phyloP scores from a whole-genome alignment of 35 echinoderm and acorn worm genomes.

The Apostichopus parvimensis region DNA sequence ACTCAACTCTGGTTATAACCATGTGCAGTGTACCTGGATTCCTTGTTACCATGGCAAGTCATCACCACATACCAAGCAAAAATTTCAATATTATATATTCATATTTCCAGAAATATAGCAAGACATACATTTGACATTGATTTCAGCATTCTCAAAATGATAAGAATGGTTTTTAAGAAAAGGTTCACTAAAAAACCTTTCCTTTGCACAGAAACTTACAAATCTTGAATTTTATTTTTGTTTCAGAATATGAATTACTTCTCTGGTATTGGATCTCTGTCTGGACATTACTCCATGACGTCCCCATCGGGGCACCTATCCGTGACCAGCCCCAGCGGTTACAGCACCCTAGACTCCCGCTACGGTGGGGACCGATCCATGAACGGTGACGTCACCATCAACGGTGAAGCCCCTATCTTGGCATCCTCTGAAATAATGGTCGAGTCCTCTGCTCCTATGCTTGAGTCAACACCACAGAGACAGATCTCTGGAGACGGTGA shows the following conservation, averaged over 20 bases:
- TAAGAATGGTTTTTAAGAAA: background rate
- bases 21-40: no score
- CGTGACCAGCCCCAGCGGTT: conserved; percentile 75
- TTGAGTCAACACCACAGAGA: conserved; percentile 29
- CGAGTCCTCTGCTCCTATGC: conserved; percentile 43
- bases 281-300: conserved; percentile 70
- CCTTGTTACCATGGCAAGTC: no score
- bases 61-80: no score
- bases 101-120: background rate
- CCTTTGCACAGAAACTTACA: no score
- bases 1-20: no score
- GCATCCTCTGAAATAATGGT: conserved; percentile 37
- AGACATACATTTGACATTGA: background rate
- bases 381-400: conserved; percentile 54
- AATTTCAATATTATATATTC: no score
- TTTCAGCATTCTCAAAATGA: background rate
- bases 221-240: background rate
- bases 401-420: conserved; percentile 72
- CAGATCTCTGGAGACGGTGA: background rate
- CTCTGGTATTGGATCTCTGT: conserved; percentile 85
- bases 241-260: conserved; percentile 91
- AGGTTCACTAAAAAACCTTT: no score
- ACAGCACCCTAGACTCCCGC: conserved; percentile 77
- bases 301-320: conserved; percentile 50
- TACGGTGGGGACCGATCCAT: conserved; percentile 58